phyloP scores from a whole-genome alignment of 2,113 vertebrate species.

The Burhinus bistriatus region DNA sequence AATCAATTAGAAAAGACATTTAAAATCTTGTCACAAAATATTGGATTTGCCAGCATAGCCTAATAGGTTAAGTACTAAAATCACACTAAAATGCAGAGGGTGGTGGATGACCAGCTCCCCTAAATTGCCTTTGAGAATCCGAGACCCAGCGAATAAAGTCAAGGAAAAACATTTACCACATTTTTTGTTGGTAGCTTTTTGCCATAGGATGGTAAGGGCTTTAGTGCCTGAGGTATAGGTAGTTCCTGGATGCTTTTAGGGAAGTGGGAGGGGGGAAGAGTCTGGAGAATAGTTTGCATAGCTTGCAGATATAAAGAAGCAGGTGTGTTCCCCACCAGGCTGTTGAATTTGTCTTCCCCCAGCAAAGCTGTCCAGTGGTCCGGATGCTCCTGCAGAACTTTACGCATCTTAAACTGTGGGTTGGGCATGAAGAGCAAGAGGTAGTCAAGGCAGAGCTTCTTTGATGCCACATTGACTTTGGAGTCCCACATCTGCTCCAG shows the following conservation, averaged over 20 bases:
- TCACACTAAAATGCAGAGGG: conserved; percentile 30
- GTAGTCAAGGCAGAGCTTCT: conserved; percentile 81
- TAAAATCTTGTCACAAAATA: conserved; percentile 45
- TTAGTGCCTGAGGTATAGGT: conserved; percentile 83
- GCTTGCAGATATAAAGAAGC: conserved; percentile 80
- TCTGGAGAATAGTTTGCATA: conserved; percentile 82
- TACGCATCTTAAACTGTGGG: conserved; percentile 78
- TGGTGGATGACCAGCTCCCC: conserved; percentile 3
- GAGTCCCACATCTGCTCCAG: conserved; percentile 81
- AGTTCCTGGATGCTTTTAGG: conserved; percentile 81
- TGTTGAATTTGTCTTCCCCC: conserved; percentile 80
- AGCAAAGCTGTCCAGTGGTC: conserved; percentile 77
- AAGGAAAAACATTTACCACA: conserved; percentile 70
- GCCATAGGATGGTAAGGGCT: conserved; percentile 68
- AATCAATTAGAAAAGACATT: conserved; percentile 44
- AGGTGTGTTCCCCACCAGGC: conserved; percentile 78
- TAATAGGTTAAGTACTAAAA: conserved; percentile 17
- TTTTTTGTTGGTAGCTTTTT: conserved; percentile 65
- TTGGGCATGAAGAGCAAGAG: conserved; percentile 84
- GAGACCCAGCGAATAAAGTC: conserved; percentile 22
- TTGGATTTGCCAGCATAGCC: conserved; percentile 4
- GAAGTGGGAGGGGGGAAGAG: conserved; percentile 80
- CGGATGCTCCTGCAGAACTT: conserved; percentile 72
- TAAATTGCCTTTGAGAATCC: conserved; percentile 46
- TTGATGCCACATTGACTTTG: conserved; percentile 67